Evolutionary conservation across 2,888 invertebrate species (phyloP).

Genomic region (Himalopsyche tibetana): DNA sequence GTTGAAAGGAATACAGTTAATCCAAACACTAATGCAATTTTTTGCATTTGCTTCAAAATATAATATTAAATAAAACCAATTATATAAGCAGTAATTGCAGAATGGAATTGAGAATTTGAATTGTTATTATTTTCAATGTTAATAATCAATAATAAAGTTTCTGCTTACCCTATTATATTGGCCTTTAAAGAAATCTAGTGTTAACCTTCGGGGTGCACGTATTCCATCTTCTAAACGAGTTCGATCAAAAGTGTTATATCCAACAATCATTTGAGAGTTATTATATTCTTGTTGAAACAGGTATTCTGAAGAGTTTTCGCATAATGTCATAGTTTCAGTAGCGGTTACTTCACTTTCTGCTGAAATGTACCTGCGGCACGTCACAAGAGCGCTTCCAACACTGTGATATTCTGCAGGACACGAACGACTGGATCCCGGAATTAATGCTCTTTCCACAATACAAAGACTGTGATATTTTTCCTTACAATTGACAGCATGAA

Average conservation of each 20-base stretch:
- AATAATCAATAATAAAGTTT: not conserved
- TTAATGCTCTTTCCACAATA: not conserved
- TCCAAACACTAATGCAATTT: too few species aligned
- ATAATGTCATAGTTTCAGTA: not conserved
- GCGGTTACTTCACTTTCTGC: not conserved
- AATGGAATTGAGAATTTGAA: too few species aligned
- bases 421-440: not conserved
- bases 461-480: not conserved
- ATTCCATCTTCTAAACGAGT: not conserved
- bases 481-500: not conserved
- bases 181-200: not conserved
- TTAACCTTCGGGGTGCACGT: not conserved
- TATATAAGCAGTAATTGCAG: too few species aligned
- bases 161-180: not conserved
- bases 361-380: not conserved
- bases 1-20: too few species aligned
- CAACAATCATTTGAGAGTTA: not conserved
- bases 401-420: not conserved
- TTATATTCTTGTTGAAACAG: not conserved
- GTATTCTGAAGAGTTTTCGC: not conserved
- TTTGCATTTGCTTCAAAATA: too few species aligned
- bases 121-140: too few species aligned
- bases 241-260: not conserved
- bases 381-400: not conserved
- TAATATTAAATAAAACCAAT: too few species aligned